Percentiles rank a stretch among this genome's conserved stretches.
These are phyloP conservation scores for Nymphalis c-album DNA, from an alignment of 2,888 invertebrate species.

Conservation along the genomic window DNA sequence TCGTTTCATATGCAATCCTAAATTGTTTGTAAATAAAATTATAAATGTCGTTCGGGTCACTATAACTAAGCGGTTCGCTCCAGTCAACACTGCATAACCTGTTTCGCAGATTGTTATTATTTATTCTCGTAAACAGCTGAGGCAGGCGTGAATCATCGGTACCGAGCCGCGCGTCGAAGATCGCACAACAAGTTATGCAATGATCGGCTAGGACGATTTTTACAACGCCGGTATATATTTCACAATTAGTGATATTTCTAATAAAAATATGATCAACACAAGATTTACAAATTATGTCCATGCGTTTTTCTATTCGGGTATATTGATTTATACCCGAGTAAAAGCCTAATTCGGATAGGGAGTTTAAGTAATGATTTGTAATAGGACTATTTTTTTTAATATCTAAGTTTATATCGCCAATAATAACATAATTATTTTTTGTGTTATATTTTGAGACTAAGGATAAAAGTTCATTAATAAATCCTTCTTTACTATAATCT, in stretches of 20 bases:
- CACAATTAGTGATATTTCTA: conserved; percentile 1
- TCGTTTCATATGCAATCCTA: background rate
- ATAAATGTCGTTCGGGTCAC: background rate
- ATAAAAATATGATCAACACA: conserved; percentile 11
- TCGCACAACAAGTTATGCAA: conserved; percentile 7
- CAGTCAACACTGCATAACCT: conserved; percentile 1
- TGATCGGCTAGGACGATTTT: too few relatives aligned
- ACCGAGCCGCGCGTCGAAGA: background rate
- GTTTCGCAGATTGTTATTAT: background rate
- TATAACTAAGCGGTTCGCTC: background rate
- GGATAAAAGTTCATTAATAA: conserved; percentile 6
- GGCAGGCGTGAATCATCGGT: background rate
- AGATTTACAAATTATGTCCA: conserved; percentile 4
- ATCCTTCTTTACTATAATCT: conserved; percentile 19
- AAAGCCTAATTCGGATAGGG: conserved; percentile 19
- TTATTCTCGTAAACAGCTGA: conserved; percentile 6
- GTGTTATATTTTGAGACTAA: background rate
- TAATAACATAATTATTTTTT: conserved; percentile 7
- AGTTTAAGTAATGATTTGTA: conserved; percentile 15
- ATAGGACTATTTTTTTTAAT: conserved; percentile 8
- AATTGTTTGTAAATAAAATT: conserved; percentile 1
- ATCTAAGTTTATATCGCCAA: conserved; percentile 26
- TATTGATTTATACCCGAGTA: conserved; percentile 14
- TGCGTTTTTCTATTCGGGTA: conserved; percentile 10
- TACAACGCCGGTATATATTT: conserved; percentile 1